Evolutionary conservation across 2,113 vertebrate genomes (phyloP).

Genomic region (Lasiurus cinereus): DNA sequence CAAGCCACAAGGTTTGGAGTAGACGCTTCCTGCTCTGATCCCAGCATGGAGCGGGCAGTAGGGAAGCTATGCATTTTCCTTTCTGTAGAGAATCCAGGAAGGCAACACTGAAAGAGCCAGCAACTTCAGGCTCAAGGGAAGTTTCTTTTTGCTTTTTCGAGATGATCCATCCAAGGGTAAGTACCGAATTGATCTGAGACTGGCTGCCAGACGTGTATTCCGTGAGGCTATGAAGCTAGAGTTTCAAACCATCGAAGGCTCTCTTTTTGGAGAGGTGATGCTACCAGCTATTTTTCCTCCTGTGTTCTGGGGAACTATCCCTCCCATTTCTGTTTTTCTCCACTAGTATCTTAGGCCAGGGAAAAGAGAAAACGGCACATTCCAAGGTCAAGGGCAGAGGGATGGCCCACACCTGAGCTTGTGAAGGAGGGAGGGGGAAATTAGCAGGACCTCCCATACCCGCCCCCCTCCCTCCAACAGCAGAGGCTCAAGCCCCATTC

Average conservation of each 20-base stretch:
- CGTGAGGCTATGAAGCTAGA: not conserved
- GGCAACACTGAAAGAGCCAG: not conserved
- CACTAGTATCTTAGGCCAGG: not conserved
- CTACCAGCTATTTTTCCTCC: not conserved
- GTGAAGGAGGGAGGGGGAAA: not conserved
- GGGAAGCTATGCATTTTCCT: not conserved
- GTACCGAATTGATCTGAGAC: not conserved
- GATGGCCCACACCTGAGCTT: not conserved
- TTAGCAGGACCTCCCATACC: not conserved
- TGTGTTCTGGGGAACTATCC: not conserved
- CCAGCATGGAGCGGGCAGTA: rapidly evolving
- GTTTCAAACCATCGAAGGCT: not conserved
- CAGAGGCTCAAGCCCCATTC: not conserved
- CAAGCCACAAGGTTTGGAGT: not conserved
- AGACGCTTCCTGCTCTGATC: not conserved
- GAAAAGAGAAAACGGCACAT: not conserved
- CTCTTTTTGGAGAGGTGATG: not conserved
- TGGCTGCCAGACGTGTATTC: not conserved
- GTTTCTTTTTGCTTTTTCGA: conserved; percentile 27
- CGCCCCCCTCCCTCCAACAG: not conserved
- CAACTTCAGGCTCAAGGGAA: not conserved
- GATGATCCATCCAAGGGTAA: not conserved
- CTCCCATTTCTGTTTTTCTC: not conserved
- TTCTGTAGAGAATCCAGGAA: not conserved
- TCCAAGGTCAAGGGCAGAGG: not conserved